Evolutionary conservation across 2,113 vertebrate genomes (phyloP).

Genomic region (Oncorhynchus kisutch): DNA sequence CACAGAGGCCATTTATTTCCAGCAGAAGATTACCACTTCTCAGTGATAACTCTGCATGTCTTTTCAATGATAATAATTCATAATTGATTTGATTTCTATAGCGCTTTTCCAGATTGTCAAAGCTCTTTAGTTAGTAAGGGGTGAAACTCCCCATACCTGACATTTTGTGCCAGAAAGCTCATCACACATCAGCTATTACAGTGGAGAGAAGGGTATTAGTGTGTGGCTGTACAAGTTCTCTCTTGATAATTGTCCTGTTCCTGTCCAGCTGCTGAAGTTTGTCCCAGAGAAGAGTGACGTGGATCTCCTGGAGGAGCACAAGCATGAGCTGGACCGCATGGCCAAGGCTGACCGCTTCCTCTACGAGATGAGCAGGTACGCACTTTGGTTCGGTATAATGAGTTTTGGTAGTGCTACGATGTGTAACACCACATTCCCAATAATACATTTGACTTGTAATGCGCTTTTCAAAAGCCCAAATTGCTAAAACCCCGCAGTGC

Average conservation of each 20-base stretch:
- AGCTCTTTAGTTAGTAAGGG: too few species aligned
- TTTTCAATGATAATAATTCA: not conserved
- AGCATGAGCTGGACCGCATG: constrained; percentile 96
- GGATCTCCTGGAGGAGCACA: constrained; percentile 94
- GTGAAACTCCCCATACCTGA: too few species aligned
- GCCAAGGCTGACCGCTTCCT: constrained; percentile 96
- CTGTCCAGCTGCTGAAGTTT: constrained; percentile 89
- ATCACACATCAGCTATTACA: too few species aligned
- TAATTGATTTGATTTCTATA: not conserved
- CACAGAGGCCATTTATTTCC: not conserved
- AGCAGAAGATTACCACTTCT: not conserved
- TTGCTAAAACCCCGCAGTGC: too few species aligned
- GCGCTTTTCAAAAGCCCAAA: too few species aligned
- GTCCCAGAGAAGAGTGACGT: constrained; percentile 94
- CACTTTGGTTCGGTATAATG: not conserved
- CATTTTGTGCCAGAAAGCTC: too few species aligned
- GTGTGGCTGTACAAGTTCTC: too few species aligned
- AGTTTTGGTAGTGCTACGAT: too few species aligned
- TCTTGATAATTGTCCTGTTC: not conserved
- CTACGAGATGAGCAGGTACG: constrained; percentile 98
- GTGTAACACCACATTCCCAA: too few species aligned
- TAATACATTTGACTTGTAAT: too few species aligned
- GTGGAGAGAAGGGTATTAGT: too few species aligned
- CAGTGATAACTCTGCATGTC: not conserved
- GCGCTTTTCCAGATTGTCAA: too few species aligned